phyloP scores from a whole-genome alignment of 2,113 vertebrate genomes.

The Pedetes capensis region DNA sequence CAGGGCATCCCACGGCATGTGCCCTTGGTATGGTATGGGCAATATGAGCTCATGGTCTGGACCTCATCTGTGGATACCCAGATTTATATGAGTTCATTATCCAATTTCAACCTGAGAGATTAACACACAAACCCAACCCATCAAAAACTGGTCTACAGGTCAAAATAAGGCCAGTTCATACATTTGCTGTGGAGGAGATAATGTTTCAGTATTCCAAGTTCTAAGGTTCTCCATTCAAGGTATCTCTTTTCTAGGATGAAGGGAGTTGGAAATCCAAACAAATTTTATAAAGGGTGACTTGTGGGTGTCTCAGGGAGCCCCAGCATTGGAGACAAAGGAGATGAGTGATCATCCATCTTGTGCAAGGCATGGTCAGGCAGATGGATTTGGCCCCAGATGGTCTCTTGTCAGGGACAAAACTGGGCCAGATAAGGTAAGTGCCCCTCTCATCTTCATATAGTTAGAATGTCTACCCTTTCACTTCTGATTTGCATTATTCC shows the following conservation, averaged over 20 bases:
- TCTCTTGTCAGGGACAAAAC: neutral
- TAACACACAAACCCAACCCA: neutral
- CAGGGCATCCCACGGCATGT: neutral
- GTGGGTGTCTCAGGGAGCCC: neutral
- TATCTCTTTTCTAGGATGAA: neutral
- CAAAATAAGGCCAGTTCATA: neutral
- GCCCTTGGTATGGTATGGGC: accelerated
- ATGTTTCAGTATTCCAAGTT: neutral
- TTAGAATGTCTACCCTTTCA: neutral
- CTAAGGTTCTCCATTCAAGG: neutral
- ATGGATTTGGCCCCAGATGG: neutral
- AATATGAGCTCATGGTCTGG: neutral
- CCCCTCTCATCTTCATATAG: neutral
- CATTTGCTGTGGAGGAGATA: neutral
- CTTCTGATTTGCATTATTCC: neutral
- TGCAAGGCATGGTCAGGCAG: neutral
- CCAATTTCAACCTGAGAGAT: neutral
- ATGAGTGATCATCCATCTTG: neutral
- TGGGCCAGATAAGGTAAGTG: neutral
- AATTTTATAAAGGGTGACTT: neutral
- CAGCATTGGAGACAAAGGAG: neutral
- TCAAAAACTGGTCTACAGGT: neutral
- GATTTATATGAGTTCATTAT: neutral
- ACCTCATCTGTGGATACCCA: neutral
- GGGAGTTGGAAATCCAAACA: neutral